Evolutionary conservation across 1,140 invertebrate species (phyloP).

Genomic region (Galleria mellonella): DNA sequence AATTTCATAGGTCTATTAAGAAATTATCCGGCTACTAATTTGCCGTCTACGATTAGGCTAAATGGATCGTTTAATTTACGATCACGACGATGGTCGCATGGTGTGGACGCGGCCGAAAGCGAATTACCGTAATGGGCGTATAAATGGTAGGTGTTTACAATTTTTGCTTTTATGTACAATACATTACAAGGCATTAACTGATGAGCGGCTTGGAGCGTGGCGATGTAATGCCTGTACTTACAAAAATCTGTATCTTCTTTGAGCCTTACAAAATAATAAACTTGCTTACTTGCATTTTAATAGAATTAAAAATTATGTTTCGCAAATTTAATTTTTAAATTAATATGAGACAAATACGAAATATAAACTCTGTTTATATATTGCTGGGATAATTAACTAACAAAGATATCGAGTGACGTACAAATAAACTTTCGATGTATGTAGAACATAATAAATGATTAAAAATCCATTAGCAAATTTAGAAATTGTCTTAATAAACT

Average conservation of each 20-base stretch:
- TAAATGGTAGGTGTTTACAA: conserved; percentile 39
- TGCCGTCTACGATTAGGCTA: not conserved
- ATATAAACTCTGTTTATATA: too few relatives aligned
- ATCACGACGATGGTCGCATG: not conserved
- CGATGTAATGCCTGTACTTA: conserved; percentile 4
- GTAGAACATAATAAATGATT: too few relatives aligned
- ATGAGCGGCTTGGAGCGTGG: not conserved
- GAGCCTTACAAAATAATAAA: too few relatives aligned
- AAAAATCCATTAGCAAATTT: too few relatives aligned
- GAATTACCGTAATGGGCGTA: conserved; percentile 41
- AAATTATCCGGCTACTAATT: not conserved
- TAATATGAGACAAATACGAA: too few relatives aligned
- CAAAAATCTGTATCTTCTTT: too few relatives aligned
- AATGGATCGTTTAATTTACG: not conserved
- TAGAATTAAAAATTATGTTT: too few relatives aligned
- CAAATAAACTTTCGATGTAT: too few relatives aligned
- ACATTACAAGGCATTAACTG: conserved; percentile 6
- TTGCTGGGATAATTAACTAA: too few relatives aligned
- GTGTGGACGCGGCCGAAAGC: conserved; percentile 18
- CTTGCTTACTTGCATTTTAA: not conserved
- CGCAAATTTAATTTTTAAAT: too few relatives aligned
- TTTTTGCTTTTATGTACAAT: conserved; percentile 30
- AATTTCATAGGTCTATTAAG: not conserved
- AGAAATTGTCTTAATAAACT: too few relatives aligned
- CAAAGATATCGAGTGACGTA: too few relatives aligned